These are phyloP conservation scores for Eira barbara DNA, from an alignment of 2,113 vertebrate species.

Conservation along the genomic window DNA sequence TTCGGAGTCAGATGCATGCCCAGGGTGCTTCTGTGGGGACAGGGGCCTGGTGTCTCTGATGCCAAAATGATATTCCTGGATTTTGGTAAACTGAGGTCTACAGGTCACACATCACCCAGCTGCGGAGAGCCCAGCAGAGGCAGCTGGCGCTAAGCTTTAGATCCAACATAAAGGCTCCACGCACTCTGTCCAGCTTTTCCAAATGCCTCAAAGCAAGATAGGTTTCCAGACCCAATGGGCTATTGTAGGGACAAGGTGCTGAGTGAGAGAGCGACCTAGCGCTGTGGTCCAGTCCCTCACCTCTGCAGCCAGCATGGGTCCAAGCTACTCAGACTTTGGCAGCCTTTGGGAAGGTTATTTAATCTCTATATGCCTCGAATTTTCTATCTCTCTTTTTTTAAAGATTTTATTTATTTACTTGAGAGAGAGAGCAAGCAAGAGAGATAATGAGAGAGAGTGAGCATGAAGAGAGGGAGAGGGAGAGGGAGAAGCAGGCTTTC, in stretches of 20 bases:
- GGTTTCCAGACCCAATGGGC: accelerated
- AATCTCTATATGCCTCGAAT: background rate
- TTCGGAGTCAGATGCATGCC: background rate
- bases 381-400: background rate
- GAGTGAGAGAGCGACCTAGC: accelerated
- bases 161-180: background rate
- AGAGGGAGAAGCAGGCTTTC: background rate
- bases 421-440: background rate
- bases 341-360: background rate
- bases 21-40: background rate
- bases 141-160: background rate
- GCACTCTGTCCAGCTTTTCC: background rate
- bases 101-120: background rate
- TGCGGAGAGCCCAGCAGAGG: background rate
- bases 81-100: background rate
- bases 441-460: background rate
- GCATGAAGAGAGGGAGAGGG: background rate
- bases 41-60: background rate
- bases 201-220: background rate
- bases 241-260: too few relatives aligned
- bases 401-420: background rate
- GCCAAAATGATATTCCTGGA: background rate
- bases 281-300: background rate
- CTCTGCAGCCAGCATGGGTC: too few relatives aligned
- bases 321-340: background rate